A percentile compares a stretch with the other conserved stretches of the same genome.
These are phyloP conservation scores for Subanguina moxae DNA, from an alignment of 1,140 invertebrate species.

Conservation along the genomic window DNA sequence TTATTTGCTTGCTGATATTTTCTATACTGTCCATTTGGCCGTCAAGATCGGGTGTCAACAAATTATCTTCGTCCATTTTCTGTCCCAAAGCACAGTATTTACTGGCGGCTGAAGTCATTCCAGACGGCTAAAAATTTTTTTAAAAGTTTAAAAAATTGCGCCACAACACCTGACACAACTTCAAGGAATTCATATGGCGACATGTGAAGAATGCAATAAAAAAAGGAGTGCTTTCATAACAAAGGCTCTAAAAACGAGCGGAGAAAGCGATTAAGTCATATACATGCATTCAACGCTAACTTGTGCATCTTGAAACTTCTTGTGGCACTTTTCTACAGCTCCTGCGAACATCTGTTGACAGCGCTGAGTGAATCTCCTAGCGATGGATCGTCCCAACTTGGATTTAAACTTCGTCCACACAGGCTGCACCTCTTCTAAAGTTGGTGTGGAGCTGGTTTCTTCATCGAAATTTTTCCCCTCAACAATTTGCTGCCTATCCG, in stretches of 20 bases:
- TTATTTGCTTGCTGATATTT: constrained; percentile 22
- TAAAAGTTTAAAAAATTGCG: not conserved
- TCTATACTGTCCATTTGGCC: constrained; percentile 35
- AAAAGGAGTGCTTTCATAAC: constrained; percentile 22
- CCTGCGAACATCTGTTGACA: constrained; percentile 30
- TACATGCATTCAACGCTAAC: not conserved
- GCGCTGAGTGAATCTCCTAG: constrained; percentile 26
- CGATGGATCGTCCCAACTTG: constrained; percentile 22
- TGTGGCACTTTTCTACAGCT: constrained; percentile 24
- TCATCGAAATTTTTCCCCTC: not conserved
- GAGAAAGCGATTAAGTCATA: constrained; percentile 1
- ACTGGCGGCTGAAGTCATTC: constrained; percentile 14
- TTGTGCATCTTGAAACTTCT: constrained; percentile 25
- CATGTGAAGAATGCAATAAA: constrained; percentile 23
- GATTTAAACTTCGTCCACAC: constrained; percentile 37
- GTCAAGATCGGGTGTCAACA: constrained; percentile 25
- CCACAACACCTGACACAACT: constrained; percentile 16
- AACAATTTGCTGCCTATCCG: constrained; percentile 4
- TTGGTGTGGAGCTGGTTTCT: not conserved
- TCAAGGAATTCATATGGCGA: constrained; percentile 24
- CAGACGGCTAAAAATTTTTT: constrained; percentile 17
- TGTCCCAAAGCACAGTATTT: constrained; percentile 9
- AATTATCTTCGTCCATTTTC: constrained; percentile 1
- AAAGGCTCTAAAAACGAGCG: constrained; percentile 18
- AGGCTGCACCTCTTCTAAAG: constrained; percentile 14